These are phyloP conservation scores for Pelagia noctiluca DNA, from an alignment of 30 jellyfish, hydroid and myxozoan genomes.

Conservation along the genomic window DNA sequence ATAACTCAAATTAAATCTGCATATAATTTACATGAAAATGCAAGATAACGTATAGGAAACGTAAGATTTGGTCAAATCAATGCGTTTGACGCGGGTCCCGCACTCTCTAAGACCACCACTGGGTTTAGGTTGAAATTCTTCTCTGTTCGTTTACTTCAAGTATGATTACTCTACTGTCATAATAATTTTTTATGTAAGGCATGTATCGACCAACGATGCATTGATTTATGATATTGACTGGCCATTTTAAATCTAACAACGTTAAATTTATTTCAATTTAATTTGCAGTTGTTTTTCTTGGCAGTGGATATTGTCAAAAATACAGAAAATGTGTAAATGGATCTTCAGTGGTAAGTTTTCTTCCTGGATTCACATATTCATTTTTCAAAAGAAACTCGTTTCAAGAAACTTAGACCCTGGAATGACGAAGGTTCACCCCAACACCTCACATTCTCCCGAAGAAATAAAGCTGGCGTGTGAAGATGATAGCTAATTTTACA, in stretches of 20 bases:
- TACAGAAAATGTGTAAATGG: constrained; percentile 59
- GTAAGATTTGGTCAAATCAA: too few relatives aligned
- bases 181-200: neutral
- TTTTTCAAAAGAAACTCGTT: neutral
- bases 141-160: neutral
- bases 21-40: too few relatives aligned
- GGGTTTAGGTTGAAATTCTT: too few relatives aligned
- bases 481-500: too few relatives aligned
- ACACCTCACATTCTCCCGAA: neutral
- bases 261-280: constrained; percentile 7
- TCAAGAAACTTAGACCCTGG: neutral
- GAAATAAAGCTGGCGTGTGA: neutral
- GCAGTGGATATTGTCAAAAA: constrained; percentile 38
- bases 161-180: neutral
- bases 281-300: constrained; percentile 5
- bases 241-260: too few relatives aligned
- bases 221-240: neutral
- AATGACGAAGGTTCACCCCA: neutral
- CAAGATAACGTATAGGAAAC: too few relatives aligned
- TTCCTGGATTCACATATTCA: neutral
- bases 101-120: too few relatives aligned
- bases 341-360: constrained; percentile 58
- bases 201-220: neutral
- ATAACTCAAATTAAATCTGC: too few relatives aligned
- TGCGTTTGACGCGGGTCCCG: too few relatives aligned